phyloP scores from a whole-genome alignment of 2,113 vertebrate species.

The Leucopsar rothschildi region DNA sequence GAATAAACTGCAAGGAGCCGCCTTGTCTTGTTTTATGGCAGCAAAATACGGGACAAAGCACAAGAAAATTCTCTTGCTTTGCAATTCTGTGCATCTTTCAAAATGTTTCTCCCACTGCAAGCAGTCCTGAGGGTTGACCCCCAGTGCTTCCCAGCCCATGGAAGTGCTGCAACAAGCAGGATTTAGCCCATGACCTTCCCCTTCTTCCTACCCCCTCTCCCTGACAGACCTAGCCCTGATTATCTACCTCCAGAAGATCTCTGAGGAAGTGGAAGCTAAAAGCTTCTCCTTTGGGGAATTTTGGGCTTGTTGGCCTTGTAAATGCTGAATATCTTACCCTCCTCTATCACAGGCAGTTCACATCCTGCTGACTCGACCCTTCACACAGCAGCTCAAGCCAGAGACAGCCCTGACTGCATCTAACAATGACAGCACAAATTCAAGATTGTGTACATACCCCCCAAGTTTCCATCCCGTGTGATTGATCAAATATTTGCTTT shows the following conservation, averaged over 20 bases:
- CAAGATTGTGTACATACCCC: not conserved
- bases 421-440: not conserved
- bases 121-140: not conserved
- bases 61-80: not conserved
- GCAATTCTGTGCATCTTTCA: not conserved
- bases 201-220: not conserved
- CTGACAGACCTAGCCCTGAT: not conserved
- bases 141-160: not conserved
- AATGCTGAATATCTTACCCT: not conserved
- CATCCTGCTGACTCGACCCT: not conserved
- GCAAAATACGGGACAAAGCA: not conserved
- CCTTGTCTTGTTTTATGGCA: not conserved
- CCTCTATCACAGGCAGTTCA: not conserved
- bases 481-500: constrained; percentile 52
- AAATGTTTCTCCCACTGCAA: not conserved
- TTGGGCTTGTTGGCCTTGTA: not conserved
- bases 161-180: not conserved
- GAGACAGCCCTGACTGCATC: not conserved
- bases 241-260: not conserved
- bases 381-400: not conserved
- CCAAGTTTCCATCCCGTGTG: not conserved
- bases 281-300: not conserved
- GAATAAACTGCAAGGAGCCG: not conserved
- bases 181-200: not conserved
- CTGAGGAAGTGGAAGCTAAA: not conserved